These are phyloP conservation scores for Glyptemys insculpta DNA, from an alignment of 2,797 vertebrate species.

Conservation along the genomic window DNA sequence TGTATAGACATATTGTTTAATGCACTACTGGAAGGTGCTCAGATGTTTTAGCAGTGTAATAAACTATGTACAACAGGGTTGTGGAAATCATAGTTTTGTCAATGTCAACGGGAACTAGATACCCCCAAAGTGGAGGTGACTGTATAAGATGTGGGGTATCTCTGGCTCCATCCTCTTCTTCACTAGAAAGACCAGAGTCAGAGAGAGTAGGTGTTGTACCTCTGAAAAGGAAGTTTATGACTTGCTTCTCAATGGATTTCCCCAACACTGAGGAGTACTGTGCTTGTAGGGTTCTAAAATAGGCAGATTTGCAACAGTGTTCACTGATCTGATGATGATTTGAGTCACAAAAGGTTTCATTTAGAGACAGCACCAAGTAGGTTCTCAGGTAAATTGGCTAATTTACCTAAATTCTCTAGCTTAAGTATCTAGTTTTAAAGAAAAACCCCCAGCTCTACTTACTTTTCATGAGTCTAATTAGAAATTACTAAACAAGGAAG, in stretches of 20 bases:
- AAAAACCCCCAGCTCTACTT: rapidly evolving
- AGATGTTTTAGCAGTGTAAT: neutral
- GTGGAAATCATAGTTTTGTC: neutral
- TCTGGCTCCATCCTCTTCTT: neutral
- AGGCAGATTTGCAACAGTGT: no score
- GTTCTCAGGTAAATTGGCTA: neutral
- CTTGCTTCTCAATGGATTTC: neutral
- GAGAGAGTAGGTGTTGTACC: neutral
- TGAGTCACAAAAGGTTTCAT: neutral
- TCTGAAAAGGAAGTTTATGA: neutral
- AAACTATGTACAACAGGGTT: neutral
- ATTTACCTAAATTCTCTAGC: neutral
- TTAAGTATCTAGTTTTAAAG: neutral
- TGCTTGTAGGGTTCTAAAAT: neutral
- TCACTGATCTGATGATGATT: neutral
- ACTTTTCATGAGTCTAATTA: neutral
- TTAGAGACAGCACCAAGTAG: neutral
- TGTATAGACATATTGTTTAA: neutral
- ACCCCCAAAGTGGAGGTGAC: neutral
- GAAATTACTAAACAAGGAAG: neutral
- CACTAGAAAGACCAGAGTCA: neutral
- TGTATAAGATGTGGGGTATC: neutral
- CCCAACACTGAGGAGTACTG: neutral
- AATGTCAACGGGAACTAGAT: neutral
- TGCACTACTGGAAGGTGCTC: neutral